Evolutionary conservation across 2,888 invertebrate species (phyloP), one percentile per base, ranked within the genome.

Genomic region (Rhagophthalmus giganteus): DNA sequence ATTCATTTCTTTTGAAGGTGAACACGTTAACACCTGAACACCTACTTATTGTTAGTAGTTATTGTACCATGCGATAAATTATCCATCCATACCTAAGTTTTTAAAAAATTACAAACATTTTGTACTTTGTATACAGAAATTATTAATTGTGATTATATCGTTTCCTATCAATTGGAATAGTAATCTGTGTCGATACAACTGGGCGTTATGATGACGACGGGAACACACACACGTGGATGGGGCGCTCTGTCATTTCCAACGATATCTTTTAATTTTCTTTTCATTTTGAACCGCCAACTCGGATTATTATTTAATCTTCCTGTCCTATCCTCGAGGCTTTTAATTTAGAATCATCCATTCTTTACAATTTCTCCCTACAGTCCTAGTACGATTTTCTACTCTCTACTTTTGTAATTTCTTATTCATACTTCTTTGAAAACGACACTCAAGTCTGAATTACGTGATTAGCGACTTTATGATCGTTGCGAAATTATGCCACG

Each of bases 331-430:
- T 48, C 38, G 47, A 45, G 57, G 59, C 60, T 60, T 64, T 57
- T 61, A 64, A 64, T 64, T 61, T 61, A 53, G 57, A 62, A 58
- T 57, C 61, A 60, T 61, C 51, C 52, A 59, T 63, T 61, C 59
- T 61, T 58, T 54, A 60, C 41, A 53, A 55, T 45, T 54, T 45
- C 40, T 54, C 46, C 41, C 42, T 47, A 30, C 34, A 26, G 33
- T 32, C 34, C 27, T 14, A 12, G 33, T 35, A 32, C 45, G 49
- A 48, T 54, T 54, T 49, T 51, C 51, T 42, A 50, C 54, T 50
- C 54, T 46, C 57, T 50, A 54, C 56, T 51, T 54, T 54, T 45
- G 30, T 54, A 54, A 54, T 54, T 54, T 54, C 54, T 49, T 49
- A 49, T 54, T 54, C 49, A 54, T 49, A 54, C 39, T 49, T 45